Evolutionary conservation across 2,888 invertebrate species (phyloP).

Genomic region (Parthenolecanium corni): DNA sequence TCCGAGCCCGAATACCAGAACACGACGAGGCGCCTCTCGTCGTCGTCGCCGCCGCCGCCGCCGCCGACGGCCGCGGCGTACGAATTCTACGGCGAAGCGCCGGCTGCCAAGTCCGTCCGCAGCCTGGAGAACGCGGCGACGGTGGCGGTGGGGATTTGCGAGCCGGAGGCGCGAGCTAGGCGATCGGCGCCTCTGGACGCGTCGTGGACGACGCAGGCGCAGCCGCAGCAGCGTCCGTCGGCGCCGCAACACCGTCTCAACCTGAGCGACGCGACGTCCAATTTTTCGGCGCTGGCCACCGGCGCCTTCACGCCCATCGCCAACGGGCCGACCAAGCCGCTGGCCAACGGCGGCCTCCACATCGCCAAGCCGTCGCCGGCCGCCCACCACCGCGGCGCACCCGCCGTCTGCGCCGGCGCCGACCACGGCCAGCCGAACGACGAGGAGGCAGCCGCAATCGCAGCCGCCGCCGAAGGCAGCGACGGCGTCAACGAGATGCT

Average conservation of each 20-base stretch:
- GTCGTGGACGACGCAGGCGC: not conserved
- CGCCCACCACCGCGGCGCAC: conserved; percentile 38
- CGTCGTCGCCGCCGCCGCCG: conserved; percentile 1
- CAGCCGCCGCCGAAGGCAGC: conserved; percentile 26
- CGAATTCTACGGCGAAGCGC: not conserved
- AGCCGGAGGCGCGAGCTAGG: not conserved
- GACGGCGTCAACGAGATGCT: conserved; percentile 62
- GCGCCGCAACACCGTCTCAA: conserved; percentile 9
- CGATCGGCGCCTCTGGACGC: not conserved
- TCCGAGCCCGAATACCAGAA: conserved; percentile 3
- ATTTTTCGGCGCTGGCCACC: not conserved
- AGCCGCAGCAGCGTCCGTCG: not conserved
- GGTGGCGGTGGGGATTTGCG: not conserved
- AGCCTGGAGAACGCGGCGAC: conserved; percentile 5
- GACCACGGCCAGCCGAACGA: conserved; percentile 34
- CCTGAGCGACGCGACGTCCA: not conserved
- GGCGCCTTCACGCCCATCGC: conserved; percentile 8
- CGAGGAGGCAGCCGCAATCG: conserved; percentile 32
- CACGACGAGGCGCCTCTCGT: conserved; percentile 1
- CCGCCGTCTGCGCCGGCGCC: too few species aligned
- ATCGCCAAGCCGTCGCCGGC: conserved; percentile 42
- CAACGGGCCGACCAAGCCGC: conserved; percentile 39
- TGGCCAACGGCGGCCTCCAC: conserved; percentile 47
- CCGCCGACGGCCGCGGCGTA: not conserved
- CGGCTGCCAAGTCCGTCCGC: not conserved